Base-by-base conservation (phyloP, 2,888 invertebrate species). In the Melieria picta region DNA sequence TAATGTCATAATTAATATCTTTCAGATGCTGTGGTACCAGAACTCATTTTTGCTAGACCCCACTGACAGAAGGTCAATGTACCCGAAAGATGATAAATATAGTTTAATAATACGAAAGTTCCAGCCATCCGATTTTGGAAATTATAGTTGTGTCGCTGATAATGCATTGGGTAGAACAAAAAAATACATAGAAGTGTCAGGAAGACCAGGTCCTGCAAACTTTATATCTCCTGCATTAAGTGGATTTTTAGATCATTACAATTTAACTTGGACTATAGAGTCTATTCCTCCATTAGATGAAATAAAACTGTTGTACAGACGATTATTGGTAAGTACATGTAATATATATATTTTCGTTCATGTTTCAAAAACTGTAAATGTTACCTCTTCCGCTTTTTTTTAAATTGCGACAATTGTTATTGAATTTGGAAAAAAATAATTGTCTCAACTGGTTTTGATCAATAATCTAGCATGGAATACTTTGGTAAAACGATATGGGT, bases 241-340 rank as follows among this genome's bases (percentile, higher is more conserved):
- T 76, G 87, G 89, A 43, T 88, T 89, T 74, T 88, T 90, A 60
- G 89, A 90, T 82, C 89, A 90, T 73, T 92, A 91, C 82, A 90
- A 90, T 79, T 84, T 92, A 63, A 90, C 90, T 46, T 92, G 91
- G 91, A 88, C 88, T 66, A 91, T 91, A 50, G 91, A 92, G 80
- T 91, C 91, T 7, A 91, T 91, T 77, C 90, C 91, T 66, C 89
- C 90, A 3, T 88, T 92, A 48, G 87, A 90, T 64, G 91, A 91
- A 85, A 91, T 91, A 58, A 88, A 91, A 76, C 87, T 92, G 52
- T 86, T 91, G 62, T 92, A 91, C 83, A 85, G 92, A 75, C 88
- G 90, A 79, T 87, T 91, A 57, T 86, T 90, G 88, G 91, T 91
- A 83, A 87, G 86, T 30, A 30, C 30, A 30, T 30, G 50, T 2